phyloP scores from a whole-genome alignment of 37 sponge, comb jelly and placozoan species.

The Bolinopsis microptera region DNA sequence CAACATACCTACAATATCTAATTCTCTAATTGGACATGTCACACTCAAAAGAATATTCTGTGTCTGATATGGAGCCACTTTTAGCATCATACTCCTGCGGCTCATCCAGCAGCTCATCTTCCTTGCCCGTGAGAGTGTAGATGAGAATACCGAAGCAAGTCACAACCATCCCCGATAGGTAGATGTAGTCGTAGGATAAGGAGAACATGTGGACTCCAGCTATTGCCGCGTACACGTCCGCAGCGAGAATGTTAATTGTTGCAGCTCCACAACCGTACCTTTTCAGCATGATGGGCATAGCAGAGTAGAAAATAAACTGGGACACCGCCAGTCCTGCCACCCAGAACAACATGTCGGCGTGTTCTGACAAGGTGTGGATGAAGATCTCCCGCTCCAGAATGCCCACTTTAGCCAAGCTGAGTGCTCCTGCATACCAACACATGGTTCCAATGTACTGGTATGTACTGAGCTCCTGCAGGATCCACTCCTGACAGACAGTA shows the following conservation, averaged over 20 bases:
- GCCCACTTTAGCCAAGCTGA: neutral
- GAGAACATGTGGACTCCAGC: neutral
- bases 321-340: neutral
- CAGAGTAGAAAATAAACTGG: constrained; percentile 50
- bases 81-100: too few species aligned
- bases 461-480: neutral
- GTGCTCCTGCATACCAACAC: constrained; percentile 7
- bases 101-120: too few species aligned
- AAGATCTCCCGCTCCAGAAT: neutral
- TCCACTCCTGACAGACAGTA: constrained; percentile 61
- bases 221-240: constrained; percentile 31
- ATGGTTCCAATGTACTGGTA: constrained; percentile 55
- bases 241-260: constrained; percentile 8
- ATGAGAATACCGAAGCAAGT: constrained; percentile 9
- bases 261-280: constrained; percentile 29
- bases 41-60: too few species aligned
- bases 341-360: neutral
- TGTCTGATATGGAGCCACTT: too few species aligned
- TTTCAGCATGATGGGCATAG: constrained; percentile 23
- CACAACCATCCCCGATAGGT: constrained; percentile 10
- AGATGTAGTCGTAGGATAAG: neutral
- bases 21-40: too few species aligned
- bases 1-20: too few species aligned
- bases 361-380: neutral
- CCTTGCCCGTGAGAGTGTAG: neutral